Conservation (phyloP, 2,797 vertebrate genomes). For the Sebastiscus tertius region DNA sequence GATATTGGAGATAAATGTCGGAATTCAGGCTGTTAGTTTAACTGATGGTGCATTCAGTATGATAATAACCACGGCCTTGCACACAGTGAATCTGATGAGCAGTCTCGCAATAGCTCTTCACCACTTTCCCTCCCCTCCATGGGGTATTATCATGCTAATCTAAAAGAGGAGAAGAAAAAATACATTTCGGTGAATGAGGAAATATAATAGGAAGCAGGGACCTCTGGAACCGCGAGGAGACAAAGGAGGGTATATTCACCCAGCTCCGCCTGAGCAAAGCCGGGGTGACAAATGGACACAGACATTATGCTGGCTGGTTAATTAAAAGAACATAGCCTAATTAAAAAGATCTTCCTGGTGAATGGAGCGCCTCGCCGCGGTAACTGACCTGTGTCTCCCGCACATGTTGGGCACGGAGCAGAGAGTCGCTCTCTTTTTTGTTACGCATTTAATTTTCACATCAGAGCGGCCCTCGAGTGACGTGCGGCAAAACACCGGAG, state of each 20-base stretch:
- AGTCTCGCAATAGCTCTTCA: slow-evolving; percentile 50
- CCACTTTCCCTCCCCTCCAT: slow-evolving; percentile 32
- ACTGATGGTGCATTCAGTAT: slow-evolving; percentile 77
- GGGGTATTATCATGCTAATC: slow-evolving; percentile 83
- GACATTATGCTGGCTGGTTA: slow-evolving; percentile 72
- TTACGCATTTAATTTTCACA: slow-evolving; percentile 51
- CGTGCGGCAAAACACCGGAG: slow-evolving; percentile 2
- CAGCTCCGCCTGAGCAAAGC: slow-evolving; percentile 30
- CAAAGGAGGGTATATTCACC: slow-evolving; percentile 59
- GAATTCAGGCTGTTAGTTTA: slow-evolving; percentile 81
- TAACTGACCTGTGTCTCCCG: slow-evolving; percentile 60
- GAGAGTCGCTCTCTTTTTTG: slow-evolving; percentile 1
- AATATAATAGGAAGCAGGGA: slow-evolving; percentile 61
- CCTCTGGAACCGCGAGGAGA: slow-evolving; percentile 53
- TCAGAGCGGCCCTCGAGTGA: slow-evolving; percentile 37
- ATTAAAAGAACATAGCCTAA: slow-evolving; percentile 79
- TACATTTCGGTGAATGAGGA: slow-evolving; percentile 65
- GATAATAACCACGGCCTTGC: slow-evolving; percentile 74
- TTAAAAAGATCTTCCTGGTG: slow-evolving; percentile 70
- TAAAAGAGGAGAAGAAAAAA: slow-evolving; percentile 47
- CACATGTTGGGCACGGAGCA: slow-evolving; percentile 41
- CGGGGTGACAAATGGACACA: slow-evolving; percentile 68
- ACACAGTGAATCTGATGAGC: slow-evolving; percentile 76
- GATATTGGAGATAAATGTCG: slow-evolving; percentile 80
- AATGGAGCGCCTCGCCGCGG: slow-evolving; percentile 45